Base-by-base conservation (phyloP, 2,888 invertebrate genomes). In the Rhorus exstirpatorius region DNA sequence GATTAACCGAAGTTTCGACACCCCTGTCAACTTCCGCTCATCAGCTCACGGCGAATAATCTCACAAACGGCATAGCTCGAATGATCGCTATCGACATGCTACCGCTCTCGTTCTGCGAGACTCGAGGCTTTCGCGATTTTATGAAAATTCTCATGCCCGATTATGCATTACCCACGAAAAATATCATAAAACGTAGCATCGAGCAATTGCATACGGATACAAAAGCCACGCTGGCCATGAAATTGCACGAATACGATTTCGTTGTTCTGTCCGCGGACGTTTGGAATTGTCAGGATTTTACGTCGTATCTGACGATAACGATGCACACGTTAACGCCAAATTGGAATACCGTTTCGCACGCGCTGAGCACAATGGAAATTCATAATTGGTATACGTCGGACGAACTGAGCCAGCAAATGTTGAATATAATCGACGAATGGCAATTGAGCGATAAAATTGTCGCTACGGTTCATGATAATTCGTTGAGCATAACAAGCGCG, bases 41-140 rank as follows among this genome's bases (percentile, higher is more conserved):
- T n/a, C n/a, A 31, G 31, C 31, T 31, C 31, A 31, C 31, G 31
- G 2, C 31, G 6, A 31, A 31, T 6, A 31, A 6, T 6, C 2
- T 31, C 31, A 31, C 31, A 3, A 49, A 19, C 17, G 8, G 49
- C 3, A 19, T 70, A 10, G 70, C 55, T n/a, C 35, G 26, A 70
- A 70, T 53, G 70, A 70, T 70, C 24, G 70, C 70, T 10, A 31
- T 31, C 14, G 55, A 70, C 17, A 70, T 70, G 70, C 17, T 70
- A 10, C 51, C 70, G 7, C 21, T 55, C 8, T 70, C 70, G 21
- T 70, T 70, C 35, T 51, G 26, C 10, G 70, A 70, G 51, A 24
- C 31, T 14, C 8, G 1, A 8, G 70, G 41, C 10, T 60, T 35
- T 38, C 60, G 38, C 17, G 14, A 60, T 60, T 24, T 60, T 1